Base-by-base conservation (phyloP, 2,797 vertebrate genomes). In the Pempheris klunzingeri region DNA sequence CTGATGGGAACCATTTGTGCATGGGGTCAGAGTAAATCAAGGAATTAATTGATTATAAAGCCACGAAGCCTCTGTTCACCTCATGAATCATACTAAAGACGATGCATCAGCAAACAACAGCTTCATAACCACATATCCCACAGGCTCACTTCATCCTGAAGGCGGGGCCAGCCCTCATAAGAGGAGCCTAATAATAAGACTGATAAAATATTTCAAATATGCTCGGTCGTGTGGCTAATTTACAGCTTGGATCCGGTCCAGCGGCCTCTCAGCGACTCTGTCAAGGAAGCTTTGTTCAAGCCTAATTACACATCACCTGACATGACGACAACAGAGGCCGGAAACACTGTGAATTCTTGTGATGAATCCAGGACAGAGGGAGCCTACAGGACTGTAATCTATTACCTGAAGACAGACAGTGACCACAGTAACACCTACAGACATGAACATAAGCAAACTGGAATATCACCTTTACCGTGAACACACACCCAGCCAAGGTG, bases 271-370 rank as follows among this genome's bases (percentile, higher is more conserved):
- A 43, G n/a, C 49, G 62, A 30, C 58, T 34, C 24, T 46, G 26
- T 62, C 34, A 68, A 36, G 32, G 24, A 36, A 52, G 74, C 59
- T 85, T 62, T 66, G 52, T 59, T 68, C 41, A 47, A 74, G 64
- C 43, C 28, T 64, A 62, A 65, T 71, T 34, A 53, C 52, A 46
- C 26, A 82, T 85, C 75, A 86, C 72, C 70, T 81, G 81, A 86
- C 53, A 47, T 32, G 49, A 75, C 28, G 52, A 63, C 38, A 72
- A 65, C 28, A 68, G 49, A 64, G 32, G 38, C 1, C 2, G 14
- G 44, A 61, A 24, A 26, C 62, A 49, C 3, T 13, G 13, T 39
- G 47, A 39, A 17, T 55, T 78, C 20, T 46, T 71, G 50, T 57
- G 44, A 58, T 44, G 13, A 43, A 49, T 70, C 24, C 36, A 58